A percentile compares a stretch with the other conserved stretches of the same genome.
phyloP scores from a whole-genome alignment of 2,888 invertebrate species.

The Atethmia centrago region DNA sequence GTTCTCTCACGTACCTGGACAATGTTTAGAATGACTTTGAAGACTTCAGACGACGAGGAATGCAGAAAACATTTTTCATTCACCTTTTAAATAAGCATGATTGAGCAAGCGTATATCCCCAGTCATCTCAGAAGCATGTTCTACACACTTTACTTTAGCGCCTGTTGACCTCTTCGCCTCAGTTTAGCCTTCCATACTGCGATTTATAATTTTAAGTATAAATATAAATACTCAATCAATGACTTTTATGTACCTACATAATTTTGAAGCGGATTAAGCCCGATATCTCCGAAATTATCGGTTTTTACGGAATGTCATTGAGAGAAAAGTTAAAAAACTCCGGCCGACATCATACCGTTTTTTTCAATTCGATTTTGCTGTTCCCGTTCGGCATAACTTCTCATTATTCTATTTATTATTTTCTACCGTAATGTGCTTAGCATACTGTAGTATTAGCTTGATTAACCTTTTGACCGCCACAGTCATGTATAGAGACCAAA shows the following conservation, averaged over 20 bases:
- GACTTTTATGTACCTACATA: slow-evolving; percentile 28
- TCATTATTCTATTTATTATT: too few species aligned
- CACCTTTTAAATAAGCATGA: background rate
- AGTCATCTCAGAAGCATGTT: slow-evolving; percentile 10
- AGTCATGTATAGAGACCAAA: too few species aligned
- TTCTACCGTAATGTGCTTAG: too few species aligned
- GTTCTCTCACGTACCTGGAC: too few species aligned
- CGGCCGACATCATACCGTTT: too few species aligned
- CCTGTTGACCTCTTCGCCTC: slow-evolving; percentile 44
- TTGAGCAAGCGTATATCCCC: slow-evolving; percentile 38
- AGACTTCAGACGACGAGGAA: background rate
- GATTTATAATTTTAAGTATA: slow-evolving; percentile 36
- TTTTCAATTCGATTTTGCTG: too few species aligned
- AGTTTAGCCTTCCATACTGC: slow-evolving; percentile 34
- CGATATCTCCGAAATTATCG: slow-evolving; percentile 13
- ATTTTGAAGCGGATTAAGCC: slow-evolving; percentile 38
- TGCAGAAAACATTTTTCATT: background rate
- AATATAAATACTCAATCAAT: slow-evolving; percentile 49
- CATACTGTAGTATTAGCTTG: too few species aligned
- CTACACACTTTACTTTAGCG: slow-evolving; percentile 23
- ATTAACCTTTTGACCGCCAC: too few species aligned
- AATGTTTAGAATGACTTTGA: background rate
- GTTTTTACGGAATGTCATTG: slow-evolving; percentile 12
- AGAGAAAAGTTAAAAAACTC: background rate
- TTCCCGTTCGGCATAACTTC: too few species aligned